Base-by-base conservation (phyloP, 2,113 vertebrate species). In the Oryzias celebensis region DNA sequence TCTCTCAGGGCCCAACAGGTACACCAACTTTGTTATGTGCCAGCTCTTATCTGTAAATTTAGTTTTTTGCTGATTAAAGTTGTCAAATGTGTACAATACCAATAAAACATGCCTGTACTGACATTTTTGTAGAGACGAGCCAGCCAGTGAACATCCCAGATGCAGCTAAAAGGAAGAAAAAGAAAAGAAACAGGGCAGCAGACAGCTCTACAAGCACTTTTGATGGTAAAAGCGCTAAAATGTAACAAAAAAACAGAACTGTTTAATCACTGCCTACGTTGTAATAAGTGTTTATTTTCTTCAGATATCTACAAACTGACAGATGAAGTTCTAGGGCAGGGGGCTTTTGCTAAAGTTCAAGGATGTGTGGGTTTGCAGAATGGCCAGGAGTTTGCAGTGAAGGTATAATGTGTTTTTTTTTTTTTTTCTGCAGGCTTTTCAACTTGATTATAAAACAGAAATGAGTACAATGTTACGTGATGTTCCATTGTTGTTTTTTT, bases 331-430 rank as follows among this genome's bases (percentile, higher is more conserved):
- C 94, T 98, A 56, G 97, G 97, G 67, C 94, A 96, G 73, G 97
- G 97, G 41, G 93, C 96, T 7, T 95, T 95, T 76, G 96, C 96
- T 72, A 98, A 95, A 91, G 97, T 98, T 70, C 97, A 97, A 82
- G 94, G 96, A 78, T 97, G 95, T 50, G 84, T 96, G 75, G 96
- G 91, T 73, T 89, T 98, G 64, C 95, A 97, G 62, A 96, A 92
- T 67, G 95, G 95, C 63, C 94, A 92, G 23, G 97, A 98, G 75
- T 98, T 91, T 68, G 97, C 97, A 44, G 97, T 98, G 24, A 98
- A 98, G 92, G 97, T 97, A 83, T 28, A 78, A 70, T 67, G 2
- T 2, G 15, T 0, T 44, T 15, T 58, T 62, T 48, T 0, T n/a
- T 0, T 44, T 15, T 58, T 62, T 48, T 0, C 44, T 16, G 8